These are phyloP conservation scores for Orchestia grillus DNA, from an alignment of 1,140 invertebrate genomes.

Conservation along the genomic window DNA sequence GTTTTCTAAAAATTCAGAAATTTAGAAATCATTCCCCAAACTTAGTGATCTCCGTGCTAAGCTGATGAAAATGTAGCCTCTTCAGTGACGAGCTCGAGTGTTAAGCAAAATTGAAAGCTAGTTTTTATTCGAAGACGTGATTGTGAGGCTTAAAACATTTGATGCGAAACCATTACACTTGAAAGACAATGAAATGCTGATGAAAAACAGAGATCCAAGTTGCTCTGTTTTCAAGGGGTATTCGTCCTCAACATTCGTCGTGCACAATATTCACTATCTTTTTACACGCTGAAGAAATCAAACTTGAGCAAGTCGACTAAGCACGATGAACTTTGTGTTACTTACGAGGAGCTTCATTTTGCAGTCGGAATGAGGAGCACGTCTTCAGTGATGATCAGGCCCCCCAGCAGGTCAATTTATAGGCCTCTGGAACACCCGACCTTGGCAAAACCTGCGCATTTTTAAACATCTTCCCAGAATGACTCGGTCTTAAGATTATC, in stretches of 20 bases:
- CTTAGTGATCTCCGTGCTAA: not conserved
- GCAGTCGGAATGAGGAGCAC: not conserved
- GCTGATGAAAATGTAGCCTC: not conserved
- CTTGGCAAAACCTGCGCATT: not conserved
- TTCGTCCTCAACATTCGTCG: not conserved
- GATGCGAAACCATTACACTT: not conserved
- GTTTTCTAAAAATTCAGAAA: not conserved
- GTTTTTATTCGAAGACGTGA: not conserved
- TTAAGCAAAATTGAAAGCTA: not conserved
- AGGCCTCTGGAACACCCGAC: not conserved
- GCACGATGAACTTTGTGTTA: not conserved
- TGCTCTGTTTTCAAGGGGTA: not conserved
- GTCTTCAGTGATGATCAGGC: not conserved
- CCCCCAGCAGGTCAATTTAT: not conserved
- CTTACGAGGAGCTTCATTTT: conserved; percentile 32
- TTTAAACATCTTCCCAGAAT: not conserved
- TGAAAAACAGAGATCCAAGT: not conserved
- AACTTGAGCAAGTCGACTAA: not conserved
- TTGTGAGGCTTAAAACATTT: not conserved
- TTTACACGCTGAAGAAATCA: not conserved
- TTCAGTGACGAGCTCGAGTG: not conserved
- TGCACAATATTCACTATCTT: not conserved
- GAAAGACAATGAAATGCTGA: not conserved
- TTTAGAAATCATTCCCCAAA: not conserved
- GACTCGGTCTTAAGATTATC: not conserved